Evolutionary conservation across 2,113 vertebrate genomes (phyloP), one percentile per base, ranked within the genome.

Genomic region (Lathamus discolor): DNA sequence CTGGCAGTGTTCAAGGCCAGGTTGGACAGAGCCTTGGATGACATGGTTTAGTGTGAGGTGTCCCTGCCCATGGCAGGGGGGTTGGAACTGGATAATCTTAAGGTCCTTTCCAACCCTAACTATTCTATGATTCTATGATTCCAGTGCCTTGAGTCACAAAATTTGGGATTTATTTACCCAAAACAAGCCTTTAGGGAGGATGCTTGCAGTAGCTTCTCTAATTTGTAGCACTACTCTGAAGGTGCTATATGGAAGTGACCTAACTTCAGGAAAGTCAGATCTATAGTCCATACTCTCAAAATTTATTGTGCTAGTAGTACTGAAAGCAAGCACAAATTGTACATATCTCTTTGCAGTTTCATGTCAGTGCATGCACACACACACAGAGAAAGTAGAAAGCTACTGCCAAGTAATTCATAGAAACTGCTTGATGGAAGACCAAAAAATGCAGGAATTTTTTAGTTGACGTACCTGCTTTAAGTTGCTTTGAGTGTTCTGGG

Each of bases 361-460:
- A 1, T 86, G 6, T 91, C 66, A 80, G 7, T 46, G 28, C 8
- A 6, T 16, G 28, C 12, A 37, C 28, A 37, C 27, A 39, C 28
- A 48, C 22, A 33, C 3, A 48, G 3, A 52, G 51, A 52, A 43
- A 80, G 77, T 62, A 86, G 90, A 95, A 76, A 66, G 23, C 35
- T 77, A 8, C 54, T 73, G 54, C 14, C 35, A 87, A 95, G 55
- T 89, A 91, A 51, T 94, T 92, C 10, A 62, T 80, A 49, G 43
- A 91, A 87, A 82, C 83, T 79, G 91, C 11, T 54, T 82, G 74
- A 89, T 96, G 86, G 82, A 77, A 93, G 70, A 57, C 28, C 6
- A 72, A 43, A 93, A 64, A 92, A 66, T 49, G 64, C 41, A 33
- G 29, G 43, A 24, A 27, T 13, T 27, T 79, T 84, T 95, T 83